A percentile compares a stretch with the other conserved stretches of the same genome.
These are phyloP conservation scores for Oryzias celebensis DNA, from an alignment of 2,113 vertebrate genomes.

Conservation along the genomic window DNA sequence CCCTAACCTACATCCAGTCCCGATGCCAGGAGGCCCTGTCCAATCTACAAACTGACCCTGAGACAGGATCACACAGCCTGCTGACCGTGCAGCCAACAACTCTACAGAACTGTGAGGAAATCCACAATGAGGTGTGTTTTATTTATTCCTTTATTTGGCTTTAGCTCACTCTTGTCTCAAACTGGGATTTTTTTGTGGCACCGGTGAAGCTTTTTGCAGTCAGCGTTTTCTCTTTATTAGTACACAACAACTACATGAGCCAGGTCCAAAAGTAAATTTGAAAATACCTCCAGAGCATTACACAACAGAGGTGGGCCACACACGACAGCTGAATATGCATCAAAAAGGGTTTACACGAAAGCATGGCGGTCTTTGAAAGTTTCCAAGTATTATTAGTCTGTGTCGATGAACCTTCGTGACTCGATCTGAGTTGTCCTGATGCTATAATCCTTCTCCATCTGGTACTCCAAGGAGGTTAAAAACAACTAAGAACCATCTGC, in stretches of 20 bases:
- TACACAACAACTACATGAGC: neutral
- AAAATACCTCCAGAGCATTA: neutral
- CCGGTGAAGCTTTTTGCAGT: neutral
- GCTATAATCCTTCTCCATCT: slow-evolving; percentile 37
- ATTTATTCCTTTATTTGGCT: neutral
- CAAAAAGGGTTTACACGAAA: slow-evolving; percentile 16
- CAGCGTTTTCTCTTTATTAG: neutral
- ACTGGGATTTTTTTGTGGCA: slow-evolving; percentile 1
- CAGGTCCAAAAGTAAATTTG: neutral
- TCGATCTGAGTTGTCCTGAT: slow-evolving; percentile 24
- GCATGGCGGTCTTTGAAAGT: slow-evolving; percentile 14
- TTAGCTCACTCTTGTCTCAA: neutral
- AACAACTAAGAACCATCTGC: slow-evolving; percentile 36
- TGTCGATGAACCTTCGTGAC: slow-evolving; percentile 22
- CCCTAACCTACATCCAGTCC: slow-evolving; percentile 87
- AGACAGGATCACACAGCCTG: slow-evolving; percentile 75
- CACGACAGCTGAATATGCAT: neutral
- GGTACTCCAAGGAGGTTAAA: slow-evolving; percentile 35
- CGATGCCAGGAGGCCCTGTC: slow-evolving; percentile 85
- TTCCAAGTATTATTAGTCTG: slow-evolving; percentile 11
- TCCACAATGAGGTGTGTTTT: slow-evolving; percentile 91
- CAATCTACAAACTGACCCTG: slow-evolving; percentile 79
- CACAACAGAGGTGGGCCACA: neutral
- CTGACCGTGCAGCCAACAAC: slow-evolving; percentile 79
- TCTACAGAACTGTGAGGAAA: slow-evolving; percentile 87